Percentiles rank a stretch among this genome's conserved stretches.
phyloP scores from a whole-genome alignment of 1,140 invertebrate genomes.

The Ephestia elutella region DNA sequence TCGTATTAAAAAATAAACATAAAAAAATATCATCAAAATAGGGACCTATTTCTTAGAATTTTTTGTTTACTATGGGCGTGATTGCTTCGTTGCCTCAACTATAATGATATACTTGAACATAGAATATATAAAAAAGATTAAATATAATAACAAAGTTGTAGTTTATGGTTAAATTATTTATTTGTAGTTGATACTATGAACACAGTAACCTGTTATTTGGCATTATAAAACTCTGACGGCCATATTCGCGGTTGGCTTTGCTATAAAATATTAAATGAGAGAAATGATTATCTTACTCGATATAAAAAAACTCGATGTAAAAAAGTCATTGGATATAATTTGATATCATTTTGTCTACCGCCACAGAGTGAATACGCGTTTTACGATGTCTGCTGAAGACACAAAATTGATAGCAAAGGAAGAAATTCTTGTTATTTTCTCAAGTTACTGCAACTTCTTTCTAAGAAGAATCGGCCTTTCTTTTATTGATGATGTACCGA shows the following conservation, averaged over 20 bases:
- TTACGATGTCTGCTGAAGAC: slow-evolving; percentile 23
- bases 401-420: slow-evolving; percentile 23
- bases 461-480: slow-evolving; percentile 44
- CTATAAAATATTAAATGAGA: slow-evolving; percentile 1
- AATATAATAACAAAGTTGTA: slow-evolving; percentile 1
- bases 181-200: neutral
- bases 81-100: too few relatives aligned
- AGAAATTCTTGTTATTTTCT: slow-evolving; percentile 48
- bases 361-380: neutral
- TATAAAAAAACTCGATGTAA: too few relatives aligned
- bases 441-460: slow-evolving; percentile 43
- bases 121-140: neutral
- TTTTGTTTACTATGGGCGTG: too few relatives aligned
- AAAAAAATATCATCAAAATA: too few relatives aligned
- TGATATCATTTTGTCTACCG: neutral
- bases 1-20: too few relatives aligned
- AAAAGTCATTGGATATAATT: neutral
- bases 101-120: neutral
- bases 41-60: too few relatives aligned
- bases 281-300: neutral
- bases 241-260: neutral
- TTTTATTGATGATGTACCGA: slow-evolving; percentile 35
- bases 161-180: neutral
- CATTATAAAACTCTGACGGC: neutral
- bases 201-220: neutral